These are phyloP conservation scores for Calliopum simillimum DNA, from an alignment of 2,888 invertebrate species.

Conservation along the genomic window DNA sequence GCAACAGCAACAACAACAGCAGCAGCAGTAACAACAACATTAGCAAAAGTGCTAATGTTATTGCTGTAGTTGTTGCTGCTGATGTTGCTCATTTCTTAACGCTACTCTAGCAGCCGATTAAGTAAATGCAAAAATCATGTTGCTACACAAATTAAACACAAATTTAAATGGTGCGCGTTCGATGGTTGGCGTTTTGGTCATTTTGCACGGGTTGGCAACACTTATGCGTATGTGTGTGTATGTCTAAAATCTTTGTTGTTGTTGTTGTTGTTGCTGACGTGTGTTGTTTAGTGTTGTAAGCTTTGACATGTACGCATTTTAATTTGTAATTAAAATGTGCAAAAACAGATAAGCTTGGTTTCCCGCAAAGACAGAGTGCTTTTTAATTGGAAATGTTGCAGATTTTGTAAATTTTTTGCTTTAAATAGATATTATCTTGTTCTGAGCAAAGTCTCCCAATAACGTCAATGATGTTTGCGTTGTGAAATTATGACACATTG, in stretches of 20 bases:
- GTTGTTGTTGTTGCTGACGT: not conserved
- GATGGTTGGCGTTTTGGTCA: not conserved
- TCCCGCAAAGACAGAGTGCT: too few species aligned
- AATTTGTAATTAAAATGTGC: constrained; percentile 47
- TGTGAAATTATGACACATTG: too few species aligned
- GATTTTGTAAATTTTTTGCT: too few species aligned
- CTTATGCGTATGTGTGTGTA: not conserved
- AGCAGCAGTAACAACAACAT: constrained; percentile 14
- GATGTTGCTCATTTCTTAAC: not conserved
- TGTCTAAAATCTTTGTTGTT: not conserved
- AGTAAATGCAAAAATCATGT: constrained; percentile 25
- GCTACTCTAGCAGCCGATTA: constrained; percentile 2
- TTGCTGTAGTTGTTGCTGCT: constrained; percentile 1
- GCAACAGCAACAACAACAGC: constrained; percentile 6
- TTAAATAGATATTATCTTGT: too few species aligned
- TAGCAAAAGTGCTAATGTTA: not conserved
- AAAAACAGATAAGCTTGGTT: constrained; percentile 10
- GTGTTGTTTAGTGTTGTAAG: constrained; percentile 4
- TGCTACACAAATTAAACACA: constrained; percentile 17
- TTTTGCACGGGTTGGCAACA: not conserved
- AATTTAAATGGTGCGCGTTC: constrained; percentile 19
- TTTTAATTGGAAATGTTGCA: too few species aligned
- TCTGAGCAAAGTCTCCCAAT: too few species aligned
- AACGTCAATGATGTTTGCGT: too few species aligned
- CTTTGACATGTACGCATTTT: constrained; percentile 45